Percentiles rank a stretch among this genome's conserved stretches.
Evolutionary conservation across 2,797 vertebrate species (phyloP).

Genomic region (Acrocephalus scirpaceus): DNA sequence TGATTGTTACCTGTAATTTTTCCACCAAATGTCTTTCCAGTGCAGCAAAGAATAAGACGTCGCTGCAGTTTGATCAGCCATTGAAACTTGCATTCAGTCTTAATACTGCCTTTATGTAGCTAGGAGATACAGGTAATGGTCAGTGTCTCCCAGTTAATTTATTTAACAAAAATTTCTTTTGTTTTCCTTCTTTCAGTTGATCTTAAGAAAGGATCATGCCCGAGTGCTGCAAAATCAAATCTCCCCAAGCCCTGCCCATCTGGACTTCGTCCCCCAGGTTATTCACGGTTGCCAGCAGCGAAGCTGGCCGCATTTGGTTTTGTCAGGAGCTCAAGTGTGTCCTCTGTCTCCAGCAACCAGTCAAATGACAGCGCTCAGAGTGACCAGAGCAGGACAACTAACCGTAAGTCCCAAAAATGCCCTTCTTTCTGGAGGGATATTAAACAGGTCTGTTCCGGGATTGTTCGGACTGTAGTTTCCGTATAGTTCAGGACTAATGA

Average conservation of each 20-base stretch:
- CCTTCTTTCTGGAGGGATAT: neutral
- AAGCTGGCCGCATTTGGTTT: slow-evolving; percentile 88
- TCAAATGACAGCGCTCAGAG: slow-evolving; percentile 84
- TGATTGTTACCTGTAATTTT: neutral
- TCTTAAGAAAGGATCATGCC: slow-evolving; percentile 80
- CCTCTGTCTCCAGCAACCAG: slow-evolving; percentile 90
- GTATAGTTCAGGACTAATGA: neutral
- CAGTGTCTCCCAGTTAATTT: neutral
- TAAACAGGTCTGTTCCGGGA: neutral
- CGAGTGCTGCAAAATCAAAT: slow-evolving; percentile 80
- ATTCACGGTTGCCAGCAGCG: slow-evolving; percentile 85
- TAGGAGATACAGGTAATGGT: neutral
- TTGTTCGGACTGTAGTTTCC: neutral
- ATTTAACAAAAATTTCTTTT: neutral
- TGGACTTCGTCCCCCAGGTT: slow-evolving; percentile 91
- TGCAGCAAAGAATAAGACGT: neutral
- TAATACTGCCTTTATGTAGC: neutral
- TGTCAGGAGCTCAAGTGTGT: slow-evolving; percentile 86
- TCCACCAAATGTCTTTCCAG: neutral
- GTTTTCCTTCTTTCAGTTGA: slow-evolving; percentile 74
- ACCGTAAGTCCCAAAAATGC: slow-evolving; percentile 80
- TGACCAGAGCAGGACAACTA: slow-evolving; percentile 78
- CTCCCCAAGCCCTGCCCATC: slow-evolving; percentile 87
- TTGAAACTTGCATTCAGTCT: neutral
- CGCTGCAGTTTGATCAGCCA: neutral